Percentiles rank a stretch among this genome's conserved stretches.
Conservation (phyloP, 2,797 vertebrate genomes). For the Coregonus ussuriensis region DNA sequence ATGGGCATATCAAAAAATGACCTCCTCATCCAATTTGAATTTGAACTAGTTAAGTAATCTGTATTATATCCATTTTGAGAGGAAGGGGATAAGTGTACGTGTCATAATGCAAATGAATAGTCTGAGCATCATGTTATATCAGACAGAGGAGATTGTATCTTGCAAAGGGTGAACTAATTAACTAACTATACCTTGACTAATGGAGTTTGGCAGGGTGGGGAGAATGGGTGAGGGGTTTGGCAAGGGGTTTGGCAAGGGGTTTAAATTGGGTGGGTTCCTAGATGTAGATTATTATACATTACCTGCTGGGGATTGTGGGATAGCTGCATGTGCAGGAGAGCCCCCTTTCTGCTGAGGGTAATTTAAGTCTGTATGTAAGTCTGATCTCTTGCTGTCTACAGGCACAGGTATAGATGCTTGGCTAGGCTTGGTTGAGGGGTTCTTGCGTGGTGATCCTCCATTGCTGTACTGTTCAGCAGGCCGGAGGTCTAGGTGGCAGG, state of each 20-base stretch:
- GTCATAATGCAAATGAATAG: conserved; percentile 26
- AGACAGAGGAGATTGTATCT: conserved; percentile 49
- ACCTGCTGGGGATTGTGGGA: conserved; percentile 91
- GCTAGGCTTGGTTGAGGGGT: conserved; percentile 42
- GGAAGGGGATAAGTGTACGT: conserved; percentile 29
- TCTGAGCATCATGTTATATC: conserved; percentile 22
- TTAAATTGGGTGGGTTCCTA: conserved; percentile 53
- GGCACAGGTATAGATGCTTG: conserved; percentile 54
- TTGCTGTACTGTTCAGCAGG: conserved; percentile 81
- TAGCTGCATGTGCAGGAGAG: conserved; percentile 81
- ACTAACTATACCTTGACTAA: conserved; percentile 43
- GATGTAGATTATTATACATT: conserved; percentile 89
- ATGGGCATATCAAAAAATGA: conserved; percentile 25
- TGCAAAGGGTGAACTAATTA: conserved; percentile 36
- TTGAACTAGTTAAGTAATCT: conserved; percentile 54
- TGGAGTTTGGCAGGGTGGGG: conserved; percentile 38
- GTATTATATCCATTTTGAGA: conserved; percentile 49
- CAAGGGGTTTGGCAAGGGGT: conserved; percentile 15
- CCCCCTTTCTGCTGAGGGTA: conserved; percentile 84
- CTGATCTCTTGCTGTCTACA: conserved; percentile 81
- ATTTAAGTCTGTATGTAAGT: conserved; percentile 81
- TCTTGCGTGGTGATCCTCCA: conserved; percentile 73
- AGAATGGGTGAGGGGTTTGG: conserved; percentile 51
- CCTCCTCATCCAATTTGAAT: conserved; percentile 46
- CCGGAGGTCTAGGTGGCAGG: conserved; percentile 90